A percentile compares a stretch with the other conserved stretches of the same genome.
phyloP scores from a whole-genome alignment of 1,140 invertebrate genomes.

The Drosophila lacertosa region DNA sequence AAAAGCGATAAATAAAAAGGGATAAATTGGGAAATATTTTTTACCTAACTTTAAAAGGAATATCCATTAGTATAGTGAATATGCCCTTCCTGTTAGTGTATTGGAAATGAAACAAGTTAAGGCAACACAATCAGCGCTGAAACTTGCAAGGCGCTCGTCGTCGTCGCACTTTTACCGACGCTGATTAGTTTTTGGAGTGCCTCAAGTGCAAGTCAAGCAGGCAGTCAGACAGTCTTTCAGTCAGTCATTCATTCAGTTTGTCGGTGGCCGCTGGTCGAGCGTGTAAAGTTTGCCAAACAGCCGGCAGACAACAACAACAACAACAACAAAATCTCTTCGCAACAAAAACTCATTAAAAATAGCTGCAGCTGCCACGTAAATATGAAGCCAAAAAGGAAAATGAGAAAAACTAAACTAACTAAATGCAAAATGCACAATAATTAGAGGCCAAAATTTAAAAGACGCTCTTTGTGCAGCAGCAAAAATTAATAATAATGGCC shows the following conservation, averaged over 20 bases:
- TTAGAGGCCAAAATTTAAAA: conserved; percentile 68
- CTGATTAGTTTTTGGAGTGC: conserved; percentile 81
- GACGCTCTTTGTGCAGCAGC: conserved; percentile 40
- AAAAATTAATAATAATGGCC: conserved; percentile 17
- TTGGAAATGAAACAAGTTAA: conserved; percentile 5
- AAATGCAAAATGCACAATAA: conserved; percentile 76
- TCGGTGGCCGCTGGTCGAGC: conserved; percentile 44
- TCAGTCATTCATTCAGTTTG: conserved; percentile 39
- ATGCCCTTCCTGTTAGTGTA: not conserved
- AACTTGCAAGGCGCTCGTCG: conserved; percentile 29
- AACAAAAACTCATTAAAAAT: conserved; percentile 80
- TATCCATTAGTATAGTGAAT: not conserved
- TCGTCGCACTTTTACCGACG: conserved; percentile 50
- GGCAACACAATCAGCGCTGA: conserved; percentile 22
- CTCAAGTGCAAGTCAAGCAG: conserved; percentile 66
- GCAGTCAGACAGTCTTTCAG: conserved; percentile 40
- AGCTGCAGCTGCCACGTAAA: conserved; percentile 69
- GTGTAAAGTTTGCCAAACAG: conserved; percentile 54
- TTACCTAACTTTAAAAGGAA: not conserved
- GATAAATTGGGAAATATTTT: not conserved
- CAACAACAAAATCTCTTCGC: conserved; percentile 25
- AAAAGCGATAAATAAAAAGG: not conserved
- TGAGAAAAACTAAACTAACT: conserved; percentile 32
- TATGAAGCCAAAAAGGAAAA: conserved; percentile 41
- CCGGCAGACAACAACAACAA: conserved; percentile 36